Evolutionary conservation across 2,113 vertebrate genomes (phyloP), one percentile per base, ranked within the genome.

Genomic region (Plecotus auritus): DNA sequence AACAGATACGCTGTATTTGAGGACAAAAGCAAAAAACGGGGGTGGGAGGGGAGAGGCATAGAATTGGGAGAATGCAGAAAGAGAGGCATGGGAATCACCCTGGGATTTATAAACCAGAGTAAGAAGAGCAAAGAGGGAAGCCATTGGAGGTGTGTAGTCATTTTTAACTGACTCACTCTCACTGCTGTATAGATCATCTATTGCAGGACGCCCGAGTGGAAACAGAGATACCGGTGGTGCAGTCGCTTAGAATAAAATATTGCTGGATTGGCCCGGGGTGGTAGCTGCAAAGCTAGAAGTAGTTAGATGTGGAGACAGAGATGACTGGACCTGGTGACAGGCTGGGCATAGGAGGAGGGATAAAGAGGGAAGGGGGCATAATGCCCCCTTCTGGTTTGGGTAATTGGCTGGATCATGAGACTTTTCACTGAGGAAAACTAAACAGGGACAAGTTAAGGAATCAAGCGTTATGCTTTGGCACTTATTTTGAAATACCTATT

Each of bases 401-500:
- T 61, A 20, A 85, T 17, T 70, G 49, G 13, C 67, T 64, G 37
- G 12, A 23, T 61, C 10, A 7, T 42, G 13, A 94, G 45, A 88
- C 1, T n/a, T 22, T 64, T 91, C 26, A 32, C 56, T 32, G 59
- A 95, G 54, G 40, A 90, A 37, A 90, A 12, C 69, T 49, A 74
- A 26, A 12, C 42, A 14, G 28, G 17, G 6, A 51, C 20, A 66
- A 13, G 37, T 42, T 56, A 40, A 4, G 47, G 51, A 69, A 56
- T 73, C 42, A 49, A 66, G 64, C 37, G 35, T 11, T 85, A 54
- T 35, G 2, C 61, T 64, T 28, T 85, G 64, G 66, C 22, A 49
- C 45, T 35, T 51, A 54, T 47, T 91, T 42, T 74, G 35, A 91
- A 90, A 54, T 88, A n/a, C 12, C 61, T 54, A 9, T 42, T 64